Evolutionary conservation across 2,797 vertebrate species (phyloP).

Genomic region (Pteropus rufus): DNA sequence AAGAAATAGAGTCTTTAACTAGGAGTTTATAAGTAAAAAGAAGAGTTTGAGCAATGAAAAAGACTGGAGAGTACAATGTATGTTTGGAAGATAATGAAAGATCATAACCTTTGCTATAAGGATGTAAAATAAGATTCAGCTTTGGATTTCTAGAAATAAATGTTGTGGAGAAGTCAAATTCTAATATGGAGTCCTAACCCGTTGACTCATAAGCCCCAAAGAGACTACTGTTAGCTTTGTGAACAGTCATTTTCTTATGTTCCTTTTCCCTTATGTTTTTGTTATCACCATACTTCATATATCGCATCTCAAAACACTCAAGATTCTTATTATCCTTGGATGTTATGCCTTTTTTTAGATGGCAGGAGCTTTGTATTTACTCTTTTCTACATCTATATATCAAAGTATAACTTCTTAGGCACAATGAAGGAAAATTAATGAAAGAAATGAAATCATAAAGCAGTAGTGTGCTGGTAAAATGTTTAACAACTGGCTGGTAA

Average conservation of each 20-base stretch:
- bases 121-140: background rate
- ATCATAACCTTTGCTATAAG: background rate
- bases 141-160: background rate
- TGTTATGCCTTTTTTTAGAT: background rate
- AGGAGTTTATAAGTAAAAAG: background rate
- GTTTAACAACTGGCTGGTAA: background rate
- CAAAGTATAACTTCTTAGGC: background rate
- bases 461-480: background rate
- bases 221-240: background rate
- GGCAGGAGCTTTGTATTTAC: background rate
- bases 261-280: background rate
- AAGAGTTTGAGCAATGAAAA: background rate
- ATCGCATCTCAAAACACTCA: background rate
- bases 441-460: background rate
- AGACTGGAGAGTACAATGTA: background rate
- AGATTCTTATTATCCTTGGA: background rate
- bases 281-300: background rate
- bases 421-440: background rate
- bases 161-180: background rate
- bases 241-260: background rate
- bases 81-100: background rate
- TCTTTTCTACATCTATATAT: background rate
- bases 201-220: background rate
- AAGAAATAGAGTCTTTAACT: background rate
- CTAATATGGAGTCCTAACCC: background rate